Evolutionary conservation across 2,113 vertebrate genomes (phyloP), one percentile per base, ranked within the genome.

Genomic region (Pipra filicauda): DNA sequence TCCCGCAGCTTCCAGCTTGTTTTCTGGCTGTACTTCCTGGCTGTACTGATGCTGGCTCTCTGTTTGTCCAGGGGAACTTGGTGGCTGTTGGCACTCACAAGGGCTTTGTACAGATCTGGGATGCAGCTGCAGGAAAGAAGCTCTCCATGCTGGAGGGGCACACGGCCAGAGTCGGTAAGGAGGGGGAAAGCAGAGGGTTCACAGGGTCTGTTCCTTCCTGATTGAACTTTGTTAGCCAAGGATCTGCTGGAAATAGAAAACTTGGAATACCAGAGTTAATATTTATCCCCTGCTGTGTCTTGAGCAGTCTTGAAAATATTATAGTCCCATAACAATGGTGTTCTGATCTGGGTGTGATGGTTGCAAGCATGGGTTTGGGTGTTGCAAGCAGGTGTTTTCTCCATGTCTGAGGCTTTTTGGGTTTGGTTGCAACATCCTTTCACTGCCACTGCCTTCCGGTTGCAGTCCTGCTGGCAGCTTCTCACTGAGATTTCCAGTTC

Each of bases 21-120:
- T 78, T 86, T 74, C 43, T 62, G 31, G 19, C 54, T 85, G 13
- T 44, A 2, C 43, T 78, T 75, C 18, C 26, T 31, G 35, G 13
- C 49, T 43, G 23, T 85, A 21, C 69, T 87, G 57, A 91, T 61
- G 2, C 0, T n/a, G 44, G 15, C 6, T 89, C 73, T 91, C 46
- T 88, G 14, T 93, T 94, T 96, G 44, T 93, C 30, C 48, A 99
- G 99, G 99, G 99, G 69, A 99, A 99, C 95, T 97, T 99, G 87
- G 99, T 99, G 31, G 99, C 99, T 0, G 99, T 99, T 9, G 99
- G 99, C 33, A 99, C 99, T 21, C 99, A 99, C 96, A 99, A 99
- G 97, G 99, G 99, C 77, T 99, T 99, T 51, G 99, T 99, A 61
- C 99, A 99, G 97, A 99, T 99, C 90, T 99, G 99, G 99, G 99